Conservation (phyloP, 2,888 invertebrate species). For the Drosophila basisetae region DNA sequence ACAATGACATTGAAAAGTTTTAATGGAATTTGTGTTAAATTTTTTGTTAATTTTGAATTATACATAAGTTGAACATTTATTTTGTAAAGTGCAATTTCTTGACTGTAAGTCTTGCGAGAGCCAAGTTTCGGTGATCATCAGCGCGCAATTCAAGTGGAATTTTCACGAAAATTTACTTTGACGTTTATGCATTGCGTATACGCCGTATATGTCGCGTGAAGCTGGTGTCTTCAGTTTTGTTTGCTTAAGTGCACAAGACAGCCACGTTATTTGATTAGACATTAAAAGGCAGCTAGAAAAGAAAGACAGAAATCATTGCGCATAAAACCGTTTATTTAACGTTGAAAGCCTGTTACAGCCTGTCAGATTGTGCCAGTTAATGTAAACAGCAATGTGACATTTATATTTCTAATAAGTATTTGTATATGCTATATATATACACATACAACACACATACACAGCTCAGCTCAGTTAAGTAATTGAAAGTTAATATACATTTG, state of each 20-base stretch:
- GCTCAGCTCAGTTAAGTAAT: conserved; percentile 49
- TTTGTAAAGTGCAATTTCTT: background rate
- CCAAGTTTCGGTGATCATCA: conserved; percentile 54
- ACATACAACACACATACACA: too few relatives aligned
- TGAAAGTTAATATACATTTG: conserved; percentile 61
- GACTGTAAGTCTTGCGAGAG: background rate
- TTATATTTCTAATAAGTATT: conserved; percentile 32
- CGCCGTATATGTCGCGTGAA: conserved; percentile 33
- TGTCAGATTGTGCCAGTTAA: conserved; percentile 12
- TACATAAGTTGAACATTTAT: background rate
- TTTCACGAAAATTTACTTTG: conserved; percentile 70
- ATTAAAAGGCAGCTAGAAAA: conserved; percentile 52
- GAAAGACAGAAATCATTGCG: conserved; percentile 15
- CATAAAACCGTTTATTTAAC: conserved; percentile 38
- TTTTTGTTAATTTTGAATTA: background rate
- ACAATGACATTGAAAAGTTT: background rate
- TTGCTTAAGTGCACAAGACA: conserved; percentile 45
- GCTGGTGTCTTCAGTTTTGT: conserved; percentile 33
- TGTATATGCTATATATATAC: conserved; percentile 16
- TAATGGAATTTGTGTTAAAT: background rate
- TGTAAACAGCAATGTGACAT: conserved; percentile 36
- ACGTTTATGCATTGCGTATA: conserved; percentile 72
- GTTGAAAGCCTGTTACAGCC: conserved; percentile 23
- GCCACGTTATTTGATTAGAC: conserved; percentile 63
- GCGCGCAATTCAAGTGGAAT: conserved; percentile 73